Conservation (phyloP, 1,140 invertebrate species). For the Heliconius nattereri region DNA sequence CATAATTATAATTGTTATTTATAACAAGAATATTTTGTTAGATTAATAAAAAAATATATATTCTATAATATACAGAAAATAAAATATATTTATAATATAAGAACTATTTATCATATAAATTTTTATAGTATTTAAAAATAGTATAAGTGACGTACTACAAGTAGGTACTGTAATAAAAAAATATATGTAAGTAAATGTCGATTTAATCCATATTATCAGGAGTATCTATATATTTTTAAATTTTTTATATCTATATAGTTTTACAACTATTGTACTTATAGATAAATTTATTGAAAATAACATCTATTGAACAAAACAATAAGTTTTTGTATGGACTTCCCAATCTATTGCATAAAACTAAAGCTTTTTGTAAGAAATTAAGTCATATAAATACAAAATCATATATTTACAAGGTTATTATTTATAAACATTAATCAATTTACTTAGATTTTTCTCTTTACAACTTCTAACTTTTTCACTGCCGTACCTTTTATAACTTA, state of each 20-base stretch:
- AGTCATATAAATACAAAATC: neutral
- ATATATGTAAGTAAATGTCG: no score
- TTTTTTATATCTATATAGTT: no score
- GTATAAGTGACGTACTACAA: neutral
- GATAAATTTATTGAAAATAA: no score
- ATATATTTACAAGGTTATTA: neutral
- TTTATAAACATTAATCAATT: neutral
- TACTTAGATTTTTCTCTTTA: neutral
- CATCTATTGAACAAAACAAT: no score
- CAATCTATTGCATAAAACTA: neutral
- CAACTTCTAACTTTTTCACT: conserved; percentile 34
- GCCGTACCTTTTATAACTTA: conserved; percentile 38
- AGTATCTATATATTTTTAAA: no score
- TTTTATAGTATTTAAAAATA: neutral
- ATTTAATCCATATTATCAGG: no score
- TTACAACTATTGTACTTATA: no score
- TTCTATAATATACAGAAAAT: neutral
- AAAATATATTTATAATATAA: neutral
- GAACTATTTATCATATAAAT: no score
- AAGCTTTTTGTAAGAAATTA: neutral
- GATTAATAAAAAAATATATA: neutral
- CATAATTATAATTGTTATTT: neutral
- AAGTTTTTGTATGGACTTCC: neutral
- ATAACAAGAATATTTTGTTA: neutral
- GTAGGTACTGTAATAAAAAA: neutral